Evolutionary conservation across 1,140 invertebrate genomes (phyloP), one percentile per base, ranked within the genome.

Genomic region (Rhyacophila brunnea): DNA sequence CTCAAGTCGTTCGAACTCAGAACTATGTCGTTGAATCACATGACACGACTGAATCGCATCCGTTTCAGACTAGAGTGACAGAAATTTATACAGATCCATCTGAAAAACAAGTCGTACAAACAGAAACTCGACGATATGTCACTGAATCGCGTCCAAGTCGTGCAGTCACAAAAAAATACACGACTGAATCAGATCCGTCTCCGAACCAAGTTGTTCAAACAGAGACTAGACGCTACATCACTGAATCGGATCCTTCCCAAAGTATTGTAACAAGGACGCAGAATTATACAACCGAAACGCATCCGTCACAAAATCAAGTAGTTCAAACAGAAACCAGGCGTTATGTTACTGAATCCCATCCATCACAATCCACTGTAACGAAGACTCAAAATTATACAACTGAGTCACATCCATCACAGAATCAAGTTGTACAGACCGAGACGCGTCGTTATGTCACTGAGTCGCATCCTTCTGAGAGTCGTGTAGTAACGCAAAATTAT

Each of bases 251-350:
- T 14, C 20, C 13, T 28, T n/a, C 32, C 6, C 5, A 49, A 49
- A 49, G 4, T 6, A 3, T 3, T 28, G 23, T 28, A 3, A 9
- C 9, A 5, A 17, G 17, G 17, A 19, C 18, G 17, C 6, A 9
- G 20, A 59, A 48, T 7, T 53, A 59, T 35, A 35, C 42, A 7
- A 51, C 49, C 36, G 19, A 14, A 51, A 43, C 52, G n/a, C 28
- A 17, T 6, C 57, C 57, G 9, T 28, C 44, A 5, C 18, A 50
- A 32, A 56, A 14, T 5, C 44, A 56, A 28, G 28, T 34, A 2
- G 35, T 56, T 5, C 15, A 18, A 23, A 48, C 44, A 19, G 34
- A 56, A 34, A 56, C 23, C 9, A 28, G 23, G 23, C 23, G 32
- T 6, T 15, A 40, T 11, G 38, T n/a, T 40, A 13, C 38, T 13